Conservation (phyloP, 1,140 invertebrate genomes). For the Drosophila nikananu region DNA sequence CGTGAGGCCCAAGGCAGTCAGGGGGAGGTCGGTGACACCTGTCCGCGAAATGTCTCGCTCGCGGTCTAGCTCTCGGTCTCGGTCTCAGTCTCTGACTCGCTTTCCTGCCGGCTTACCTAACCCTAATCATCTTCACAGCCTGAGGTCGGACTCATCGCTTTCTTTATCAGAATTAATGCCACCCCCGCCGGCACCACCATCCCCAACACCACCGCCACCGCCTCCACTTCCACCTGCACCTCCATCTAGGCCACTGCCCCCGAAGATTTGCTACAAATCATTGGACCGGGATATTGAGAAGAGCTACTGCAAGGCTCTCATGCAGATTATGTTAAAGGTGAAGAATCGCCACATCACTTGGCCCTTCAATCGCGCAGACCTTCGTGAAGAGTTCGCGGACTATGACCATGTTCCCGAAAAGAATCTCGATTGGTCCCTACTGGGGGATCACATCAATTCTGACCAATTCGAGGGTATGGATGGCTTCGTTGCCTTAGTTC, state of each 20-base stretch:
- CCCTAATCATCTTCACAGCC: too few species aligned
- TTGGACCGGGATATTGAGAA: background rate
- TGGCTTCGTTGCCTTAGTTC: background rate
- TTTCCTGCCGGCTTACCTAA: too few species aligned
- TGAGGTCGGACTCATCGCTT: too few species aligned
- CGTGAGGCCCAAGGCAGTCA: background rate
- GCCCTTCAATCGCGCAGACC: conserved; percentile 10
- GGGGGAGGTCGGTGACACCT: background rate
- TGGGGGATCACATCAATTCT: background rate
- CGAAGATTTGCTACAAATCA: background rate
- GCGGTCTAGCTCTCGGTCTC: background rate
- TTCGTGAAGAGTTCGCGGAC: background rate
- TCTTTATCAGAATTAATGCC: background rate
- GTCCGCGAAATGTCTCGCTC: background rate
- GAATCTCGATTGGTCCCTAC: background rate
- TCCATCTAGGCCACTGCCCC: background rate
- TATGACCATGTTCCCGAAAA: background rate
- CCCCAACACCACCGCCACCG: background rate
- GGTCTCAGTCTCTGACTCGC: background rate
- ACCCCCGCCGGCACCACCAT: background rate
- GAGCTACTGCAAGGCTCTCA: background rate
- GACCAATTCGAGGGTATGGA: background rate
- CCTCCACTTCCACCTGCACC: background rate
- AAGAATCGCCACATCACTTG: background rate
- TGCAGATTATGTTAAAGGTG: background rate